Conservation (phyloP, 2,797 vertebrate genomes). For the Apodemus agrarius region DNA sequence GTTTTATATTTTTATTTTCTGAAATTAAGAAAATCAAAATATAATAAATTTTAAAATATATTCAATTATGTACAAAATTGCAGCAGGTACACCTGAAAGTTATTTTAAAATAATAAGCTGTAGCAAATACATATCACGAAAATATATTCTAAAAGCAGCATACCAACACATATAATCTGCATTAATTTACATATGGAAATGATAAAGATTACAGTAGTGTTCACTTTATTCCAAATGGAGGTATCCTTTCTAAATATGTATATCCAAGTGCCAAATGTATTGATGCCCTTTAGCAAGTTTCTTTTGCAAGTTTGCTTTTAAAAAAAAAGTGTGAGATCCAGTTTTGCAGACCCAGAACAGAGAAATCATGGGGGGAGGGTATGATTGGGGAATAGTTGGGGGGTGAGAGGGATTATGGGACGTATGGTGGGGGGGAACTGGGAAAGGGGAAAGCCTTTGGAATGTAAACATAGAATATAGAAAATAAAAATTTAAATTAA, state of each 20-base stretch:
- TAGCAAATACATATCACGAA: conserved; percentile 56
- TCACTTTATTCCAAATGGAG: background rate
- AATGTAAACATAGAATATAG: too few relatives aligned
- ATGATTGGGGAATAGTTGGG: too few relatives aligned
- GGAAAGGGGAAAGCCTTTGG: too few relatives aligned
- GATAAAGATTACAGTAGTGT: conserved; percentile 69
- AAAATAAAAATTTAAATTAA: too few relatives aligned
- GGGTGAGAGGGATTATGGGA: too few relatives aligned
- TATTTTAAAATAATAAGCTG: conserved; percentile 50
- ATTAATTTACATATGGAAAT: conserved; percentile 19
- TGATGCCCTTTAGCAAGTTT: conserved; percentile 12
- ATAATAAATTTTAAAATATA: conserved; percentile 34
- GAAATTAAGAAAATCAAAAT: conserved; percentile 21
- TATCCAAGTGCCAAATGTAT: conserved; percentile 27
- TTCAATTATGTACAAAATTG: conserved; percentile 62
- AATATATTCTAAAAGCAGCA: conserved; percentile 43
- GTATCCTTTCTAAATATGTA: conserved; percentile 45
- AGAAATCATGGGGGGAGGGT: too few relatives aligned
- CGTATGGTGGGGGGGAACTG: too few relatives aligned
- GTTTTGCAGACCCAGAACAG: too few relatives aligned
- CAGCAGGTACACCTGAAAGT: background rate
- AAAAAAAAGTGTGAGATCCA: too few relatives aligned
- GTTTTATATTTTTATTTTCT: conserved; percentile 48
- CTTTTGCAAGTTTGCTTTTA: conserved; percentile 25
- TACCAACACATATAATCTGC: conserved; percentile 22